Percentiles rank a stretch among this genome's conserved stretches.
These are phyloP conservation scores for Tetheella fluctuosa DNA, from an alignment of 2,888 invertebrate genomes.

Conservation along the genomic window DNA sequence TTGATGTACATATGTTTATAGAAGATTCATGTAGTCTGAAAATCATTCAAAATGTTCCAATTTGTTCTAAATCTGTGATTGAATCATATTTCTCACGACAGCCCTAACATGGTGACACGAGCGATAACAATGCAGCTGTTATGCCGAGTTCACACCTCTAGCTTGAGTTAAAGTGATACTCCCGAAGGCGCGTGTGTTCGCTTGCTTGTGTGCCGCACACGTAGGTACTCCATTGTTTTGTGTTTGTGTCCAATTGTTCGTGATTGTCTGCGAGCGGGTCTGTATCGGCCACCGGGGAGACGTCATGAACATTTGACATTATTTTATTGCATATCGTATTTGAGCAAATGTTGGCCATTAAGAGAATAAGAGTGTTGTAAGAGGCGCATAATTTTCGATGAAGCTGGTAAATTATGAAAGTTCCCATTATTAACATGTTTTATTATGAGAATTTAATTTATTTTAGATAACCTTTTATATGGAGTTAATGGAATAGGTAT, in stretches of 20 bases:
- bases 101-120: conserved; percentile 43
- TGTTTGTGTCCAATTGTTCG: conserved; percentile 13
- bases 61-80: neutral
- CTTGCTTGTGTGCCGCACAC: conserved; percentile 39
- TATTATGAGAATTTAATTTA: no score
- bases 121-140: conserved; percentile 70
- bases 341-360: neutral
- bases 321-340: conserved; percentile 7
- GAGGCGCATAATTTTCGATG: neutral
- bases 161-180: conserved; percentile 47
- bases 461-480: no score
- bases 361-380: neutral
- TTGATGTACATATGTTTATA: no score
- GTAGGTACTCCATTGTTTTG: conserved; percentile 42
- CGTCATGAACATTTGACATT: conserved; percentile 3
- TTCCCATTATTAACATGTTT: no score
- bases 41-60: neutral
- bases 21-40: neutral
- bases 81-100: conserved; percentile 19
- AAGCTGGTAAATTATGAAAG: no score
- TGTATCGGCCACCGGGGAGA: neutral
- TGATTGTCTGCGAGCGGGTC: neutral
- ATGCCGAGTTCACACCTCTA: conserved; percentile 61
- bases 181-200: conserved; percentile 39
- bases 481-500: no score